Percentiles rank a stretch among this genome's conserved stretches.
phyloP scores from a whole-genome alignment of 30 jellyfish, hydroid and myxozoan species.

The Catostylus mosaicus region DNA sequence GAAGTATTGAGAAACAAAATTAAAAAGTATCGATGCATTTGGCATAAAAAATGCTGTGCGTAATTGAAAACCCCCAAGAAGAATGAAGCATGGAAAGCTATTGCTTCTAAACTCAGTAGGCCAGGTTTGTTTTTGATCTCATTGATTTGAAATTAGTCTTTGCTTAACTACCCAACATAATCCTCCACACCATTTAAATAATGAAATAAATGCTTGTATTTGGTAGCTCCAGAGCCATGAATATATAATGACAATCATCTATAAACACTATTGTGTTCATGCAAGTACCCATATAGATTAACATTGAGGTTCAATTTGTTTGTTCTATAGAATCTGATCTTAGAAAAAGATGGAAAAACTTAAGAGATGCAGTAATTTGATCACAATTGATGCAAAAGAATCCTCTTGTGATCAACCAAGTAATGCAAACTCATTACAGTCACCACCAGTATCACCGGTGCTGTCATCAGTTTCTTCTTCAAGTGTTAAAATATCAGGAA shows the following conservation, averaged over 20 bases:
- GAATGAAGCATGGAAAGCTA: conserved; percentile 3
- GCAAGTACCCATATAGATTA: background rate
- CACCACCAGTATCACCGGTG: background rate
- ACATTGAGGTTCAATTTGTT: background rate
- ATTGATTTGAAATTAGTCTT: background rate
- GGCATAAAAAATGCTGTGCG: background rate
- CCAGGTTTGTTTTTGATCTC: background rate
- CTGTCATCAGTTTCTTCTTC: background rate
- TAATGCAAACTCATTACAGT: background rate
- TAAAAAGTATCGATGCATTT: background rate
- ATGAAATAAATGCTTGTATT: too few relatives aligned
- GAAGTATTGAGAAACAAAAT: background rate
- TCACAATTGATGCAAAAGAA: background rate
- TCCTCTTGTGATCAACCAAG: background rate
- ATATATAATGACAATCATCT: too few relatives aligned
- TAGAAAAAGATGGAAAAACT: background rate
- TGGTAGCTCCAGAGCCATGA: too few relatives aligned
- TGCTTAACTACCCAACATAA: background rate
- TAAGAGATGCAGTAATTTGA: background rate
- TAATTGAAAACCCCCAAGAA: background rate
- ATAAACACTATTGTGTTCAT: too few relatives aligned
- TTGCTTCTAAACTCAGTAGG: conserved; percentile 9
- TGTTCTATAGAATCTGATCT: background rate
- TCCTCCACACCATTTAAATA: too few relatives aligned
- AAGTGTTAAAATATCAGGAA: background rate